A percentile compares a stretch with the other conserved stretches of the same genome.
Evolutionary conservation across 2,113 vertebrate species (phyloP).

Genomic region (Melanerpes aurifrons): DNA sequence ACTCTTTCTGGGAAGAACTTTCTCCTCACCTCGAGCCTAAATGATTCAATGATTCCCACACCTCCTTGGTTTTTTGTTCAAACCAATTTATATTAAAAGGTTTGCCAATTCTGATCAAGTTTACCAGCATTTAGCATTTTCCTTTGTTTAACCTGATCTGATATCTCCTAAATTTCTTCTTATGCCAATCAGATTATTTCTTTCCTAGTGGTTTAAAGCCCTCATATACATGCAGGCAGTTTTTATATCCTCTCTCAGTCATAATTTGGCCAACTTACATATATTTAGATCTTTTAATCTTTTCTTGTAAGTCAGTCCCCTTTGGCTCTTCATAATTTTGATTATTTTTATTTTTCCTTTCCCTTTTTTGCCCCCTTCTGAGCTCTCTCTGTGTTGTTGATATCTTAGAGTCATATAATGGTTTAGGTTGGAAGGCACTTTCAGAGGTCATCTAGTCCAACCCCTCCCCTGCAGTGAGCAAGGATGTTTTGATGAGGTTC

Average conservation of each 20-base stretch:
- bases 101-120: neutral
- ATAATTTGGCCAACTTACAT: constrained; percentile 8
- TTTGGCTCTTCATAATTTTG: neutral
- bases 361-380: neutral
- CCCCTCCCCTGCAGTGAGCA: too few relatives aligned
- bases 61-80: neutral
- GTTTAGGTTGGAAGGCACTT: too few relatives aligned
- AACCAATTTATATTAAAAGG: neutral
- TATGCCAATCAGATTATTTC: neutral
- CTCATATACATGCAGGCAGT: neutral
- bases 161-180: neutral
- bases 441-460: too few relatives aligned
- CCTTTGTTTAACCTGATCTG: constrained; percentile 6
- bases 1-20: too few relatives aligned
- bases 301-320: neutral
- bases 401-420: neutral
- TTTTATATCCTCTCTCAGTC: constrained; percentile 31
- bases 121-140: neutral
- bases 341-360: neutral
- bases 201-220: constrained; percentile 21
- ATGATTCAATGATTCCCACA: neutral
- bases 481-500: neutral
- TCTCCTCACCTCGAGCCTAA: too few relatives aligned
- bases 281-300: neutral
- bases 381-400: neutral